These are phyloP conservation scores for Zelostemma sp. DNA, from an alignment of 1,140 invertebrate species.

Conservation along the genomic window DNA sequence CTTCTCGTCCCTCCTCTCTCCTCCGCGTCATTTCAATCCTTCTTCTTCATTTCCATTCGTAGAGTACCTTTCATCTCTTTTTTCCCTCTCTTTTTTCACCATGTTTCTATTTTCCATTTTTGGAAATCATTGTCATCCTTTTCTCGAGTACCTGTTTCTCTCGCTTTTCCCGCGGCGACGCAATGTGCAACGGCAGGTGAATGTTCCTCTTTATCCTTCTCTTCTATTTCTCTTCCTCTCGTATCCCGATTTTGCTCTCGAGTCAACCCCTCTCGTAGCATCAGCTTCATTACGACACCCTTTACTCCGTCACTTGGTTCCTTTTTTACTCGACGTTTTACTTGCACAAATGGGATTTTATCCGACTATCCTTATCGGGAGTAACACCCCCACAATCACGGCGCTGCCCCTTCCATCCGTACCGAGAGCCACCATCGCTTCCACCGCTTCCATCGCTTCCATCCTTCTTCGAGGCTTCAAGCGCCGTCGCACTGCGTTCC, in stretches of 20 bases:
- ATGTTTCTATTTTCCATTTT: constrained; percentile 7
- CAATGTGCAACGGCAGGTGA: not conserved
- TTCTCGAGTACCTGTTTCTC: constrained; percentile 2
- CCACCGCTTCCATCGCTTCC: no score
- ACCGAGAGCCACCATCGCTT: constrained; percentile 18
- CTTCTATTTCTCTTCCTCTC: constrained; percentile 14
- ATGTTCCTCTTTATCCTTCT: constrained; percentile 13
- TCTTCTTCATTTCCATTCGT: no score
- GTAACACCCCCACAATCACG: constrained; percentile 36
- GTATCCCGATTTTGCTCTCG: constrained; percentile 14
- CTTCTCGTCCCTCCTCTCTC: no score
- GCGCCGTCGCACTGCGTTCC: constrained; percentile 51
- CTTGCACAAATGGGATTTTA: constrained; percentile 35
- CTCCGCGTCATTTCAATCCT: no score
- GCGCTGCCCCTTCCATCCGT: constrained; percentile 10
- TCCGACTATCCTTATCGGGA: constrained; percentile 26
- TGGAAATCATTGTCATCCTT: constrained; percentile 25
- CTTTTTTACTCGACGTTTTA: constrained; percentile 41
- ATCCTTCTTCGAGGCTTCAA: constrained; percentile 13
- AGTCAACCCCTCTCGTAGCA: constrained; percentile 27
- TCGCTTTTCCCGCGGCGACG: constrained; percentile 11
- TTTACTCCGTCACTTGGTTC: constrained; percentile 40
- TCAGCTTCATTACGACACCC: constrained; percentile 59
- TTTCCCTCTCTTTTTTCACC: constrained; percentile 13
- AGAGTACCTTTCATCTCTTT: no score